phyloP scores from a whole-genome alignment of 2,888 invertebrate species.

The Thalpophila matura region DNA sequence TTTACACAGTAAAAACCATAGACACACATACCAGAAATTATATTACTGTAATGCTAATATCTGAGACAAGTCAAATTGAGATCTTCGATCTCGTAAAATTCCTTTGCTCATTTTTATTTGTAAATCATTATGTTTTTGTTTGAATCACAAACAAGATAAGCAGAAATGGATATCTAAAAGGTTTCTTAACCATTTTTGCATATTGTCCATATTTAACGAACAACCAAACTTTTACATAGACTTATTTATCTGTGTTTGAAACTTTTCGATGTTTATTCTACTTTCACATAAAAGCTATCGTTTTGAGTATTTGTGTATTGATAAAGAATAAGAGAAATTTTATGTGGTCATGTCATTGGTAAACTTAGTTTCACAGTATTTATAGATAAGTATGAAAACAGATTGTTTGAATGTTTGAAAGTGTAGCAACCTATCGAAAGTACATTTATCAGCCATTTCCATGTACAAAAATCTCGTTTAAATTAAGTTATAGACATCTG shows the following conservation, averaged over 20 bases:
- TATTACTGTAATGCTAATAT: too few species aligned
- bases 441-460: slow-evolving; percentile 49
- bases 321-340: background rate
- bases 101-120: background rate
- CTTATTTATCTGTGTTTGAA: background rate
- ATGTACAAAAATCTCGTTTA: slow-evolving; percentile 39
- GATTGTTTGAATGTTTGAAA: background rate
- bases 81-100: background rate
- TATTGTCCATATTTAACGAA: background rate
- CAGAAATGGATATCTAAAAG: background rate
- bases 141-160: background rate
- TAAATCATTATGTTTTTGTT: background rate
- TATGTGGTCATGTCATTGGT: background rate
- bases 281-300: background rate
- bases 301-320: slow-evolving; percentile 16
- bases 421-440: background rate
- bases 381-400: slow-evolving; percentile 1
- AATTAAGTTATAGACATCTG: slow-evolving; percentile 48
- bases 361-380: background rate
- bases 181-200: background rate
- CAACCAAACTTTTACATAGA: background rate
- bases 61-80: too few species aligned
- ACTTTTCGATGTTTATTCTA: background rate
- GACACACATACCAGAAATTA: too few species aligned
- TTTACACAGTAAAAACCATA: too few species aligned